A percentile compares a stretch with the other conserved stretches of the same genome.
Conservation (phyloP, 2,888 invertebrate species). For the Yponomeuta sedellus region DNA sequence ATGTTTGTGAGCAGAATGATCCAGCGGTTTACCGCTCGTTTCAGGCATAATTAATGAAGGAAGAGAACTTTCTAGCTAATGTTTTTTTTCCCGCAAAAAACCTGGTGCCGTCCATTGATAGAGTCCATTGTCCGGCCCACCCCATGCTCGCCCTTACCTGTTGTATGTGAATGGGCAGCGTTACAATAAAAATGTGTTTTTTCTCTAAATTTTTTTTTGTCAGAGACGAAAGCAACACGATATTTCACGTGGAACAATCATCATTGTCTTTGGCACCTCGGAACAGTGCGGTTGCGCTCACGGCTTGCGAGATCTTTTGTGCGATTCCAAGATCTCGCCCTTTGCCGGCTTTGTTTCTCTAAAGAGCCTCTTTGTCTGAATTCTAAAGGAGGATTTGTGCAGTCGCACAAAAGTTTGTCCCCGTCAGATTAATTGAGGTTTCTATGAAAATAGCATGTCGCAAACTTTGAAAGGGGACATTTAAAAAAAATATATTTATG, state of each 20-base stretch:
- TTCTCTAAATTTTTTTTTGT: slow-evolving; percentile 55
- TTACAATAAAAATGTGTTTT: slow-evolving; percentile 69
- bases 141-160: slow-evolving; percentile 59
- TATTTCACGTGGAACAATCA: slow-evolving; percentile 75
- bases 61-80: slow-evolving; percentile 44
- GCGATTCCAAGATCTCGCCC: slow-evolving; percentile 32
- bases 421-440: slow-evolving; percentile 12
- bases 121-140: slow-evolving; percentile 58
- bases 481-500: background rate
- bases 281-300: slow-evolving; percentile 49
- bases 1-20: background rate
- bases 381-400: slow-evolving; percentile 24
- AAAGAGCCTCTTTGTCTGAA: slow-evolving; percentile 25
- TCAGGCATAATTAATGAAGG: slow-evolving; percentile 43
- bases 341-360: slow-evolving; percentile 31
- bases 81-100: slow-evolving; percentile 51
- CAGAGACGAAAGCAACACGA: slow-evolving; percentile 73
- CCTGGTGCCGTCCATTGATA: slow-evolving; percentile 66
- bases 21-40: background rate
- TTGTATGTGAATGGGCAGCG: slow-evolving; percentile 58
- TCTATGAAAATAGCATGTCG: slow-evolving; percentile 12
- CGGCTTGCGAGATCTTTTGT: slow-evolving; percentile 39
- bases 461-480: background rate
- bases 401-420: background rate
- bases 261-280: slow-evolving; percentile 74